Conservation (phyloP, 2,888 invertebrate genomes). For the Diabrotica balteata region DNA sequence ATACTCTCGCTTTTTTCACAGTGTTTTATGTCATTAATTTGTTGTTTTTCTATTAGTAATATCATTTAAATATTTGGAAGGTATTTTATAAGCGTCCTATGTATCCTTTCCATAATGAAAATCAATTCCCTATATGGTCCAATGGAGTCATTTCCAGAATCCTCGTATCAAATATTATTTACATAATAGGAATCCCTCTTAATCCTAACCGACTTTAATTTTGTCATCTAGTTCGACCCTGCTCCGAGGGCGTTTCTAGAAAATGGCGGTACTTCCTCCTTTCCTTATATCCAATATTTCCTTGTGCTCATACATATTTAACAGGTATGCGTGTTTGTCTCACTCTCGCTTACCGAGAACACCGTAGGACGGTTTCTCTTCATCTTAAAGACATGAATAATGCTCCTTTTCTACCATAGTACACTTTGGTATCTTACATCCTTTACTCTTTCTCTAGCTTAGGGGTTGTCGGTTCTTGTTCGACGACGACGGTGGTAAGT, state of each 20-base stretch:
- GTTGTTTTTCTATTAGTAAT: too few species aligned
- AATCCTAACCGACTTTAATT: not conserved
- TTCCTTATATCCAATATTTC: constrained; percentile 59
- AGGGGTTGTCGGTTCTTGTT: constrained; percentile 36
- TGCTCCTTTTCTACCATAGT: constrained; percentile 38
- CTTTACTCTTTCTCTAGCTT: constrained; percentile 40
- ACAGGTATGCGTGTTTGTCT: constrained; percentile 51
- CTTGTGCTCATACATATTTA: constrained; percentile 59
- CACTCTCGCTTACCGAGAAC: constrained; percentile 24
- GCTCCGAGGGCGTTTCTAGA: constrained; percentile 54
- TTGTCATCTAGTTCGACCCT: constrained; percentile 12
- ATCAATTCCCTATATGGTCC: too few species aligned
- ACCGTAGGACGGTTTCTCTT: constrained; percentile 35
- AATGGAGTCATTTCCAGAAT: too few species aligned
- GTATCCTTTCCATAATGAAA: too few species aligned
- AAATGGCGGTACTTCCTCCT: constrained; percentile 58
- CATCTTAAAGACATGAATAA: constrained; percentile 43
- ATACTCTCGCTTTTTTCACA: too few species aligned
- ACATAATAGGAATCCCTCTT: too few species aligned
- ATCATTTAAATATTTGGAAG: too few species aligned
- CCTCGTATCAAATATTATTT: too few species aligned
- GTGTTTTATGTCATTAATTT: too few species aligned
- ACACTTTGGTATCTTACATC: constrained; percentile 41
- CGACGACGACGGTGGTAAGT: constrained; percentile 15
- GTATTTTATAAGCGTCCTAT: too few species aligned